Conservation (phyloP, 2,797 vertebrate species). For the Distichodus sexfasciatus region DNA sequence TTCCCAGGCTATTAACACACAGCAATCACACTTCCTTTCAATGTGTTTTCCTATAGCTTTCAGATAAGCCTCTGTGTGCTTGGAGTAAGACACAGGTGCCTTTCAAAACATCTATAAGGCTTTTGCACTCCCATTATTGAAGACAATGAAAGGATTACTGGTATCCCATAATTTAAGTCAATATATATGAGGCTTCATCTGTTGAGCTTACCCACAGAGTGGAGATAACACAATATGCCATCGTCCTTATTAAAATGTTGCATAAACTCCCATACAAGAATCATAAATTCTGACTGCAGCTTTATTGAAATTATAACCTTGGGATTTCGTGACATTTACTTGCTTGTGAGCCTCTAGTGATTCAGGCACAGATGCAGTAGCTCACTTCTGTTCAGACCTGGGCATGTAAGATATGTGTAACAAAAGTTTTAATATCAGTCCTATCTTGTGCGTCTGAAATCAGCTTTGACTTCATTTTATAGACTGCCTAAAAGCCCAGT, state of each 20-base stretch:
- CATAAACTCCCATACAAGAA: conserved; percentile 16
- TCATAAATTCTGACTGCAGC: conserved; percentile 15
- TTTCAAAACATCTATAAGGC: conserved; percentile 33
- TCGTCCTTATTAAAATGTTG: conserved; percentile 21
- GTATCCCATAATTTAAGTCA: conserved; percentile 27
- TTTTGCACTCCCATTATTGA: conserved; percentile 38
- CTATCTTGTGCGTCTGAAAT: too few relatives aligned
- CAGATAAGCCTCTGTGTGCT: conserved; percentile 25
- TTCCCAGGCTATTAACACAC: too few relatives aligned
- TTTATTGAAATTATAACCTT: conserved; percentile 27
- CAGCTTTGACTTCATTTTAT: neutral
- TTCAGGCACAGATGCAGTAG: conserved; percentile 14
- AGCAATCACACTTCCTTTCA: conserved; percentile 27
- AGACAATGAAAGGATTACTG: conserved; percentile 39
- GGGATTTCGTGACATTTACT: conserved; percentile 9
- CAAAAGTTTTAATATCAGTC: too few relatives aligned
- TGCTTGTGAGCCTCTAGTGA: conserved; percentile 21
- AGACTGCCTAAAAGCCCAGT: neutral
- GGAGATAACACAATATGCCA: conserved; percentile 1
- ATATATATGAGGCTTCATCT: conserved; percentile 12
- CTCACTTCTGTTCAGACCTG: conserved; percentile 7
- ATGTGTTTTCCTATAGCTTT: conserved; percentile 25
- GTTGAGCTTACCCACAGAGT: neutral
- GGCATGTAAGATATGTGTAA: neutral
- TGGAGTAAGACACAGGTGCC: conserved; percentile 21